Evolutionary conservation across 2,888 invertebrate genomes (phyloP).

Genomic region (Apodemia mormo): DNA sequence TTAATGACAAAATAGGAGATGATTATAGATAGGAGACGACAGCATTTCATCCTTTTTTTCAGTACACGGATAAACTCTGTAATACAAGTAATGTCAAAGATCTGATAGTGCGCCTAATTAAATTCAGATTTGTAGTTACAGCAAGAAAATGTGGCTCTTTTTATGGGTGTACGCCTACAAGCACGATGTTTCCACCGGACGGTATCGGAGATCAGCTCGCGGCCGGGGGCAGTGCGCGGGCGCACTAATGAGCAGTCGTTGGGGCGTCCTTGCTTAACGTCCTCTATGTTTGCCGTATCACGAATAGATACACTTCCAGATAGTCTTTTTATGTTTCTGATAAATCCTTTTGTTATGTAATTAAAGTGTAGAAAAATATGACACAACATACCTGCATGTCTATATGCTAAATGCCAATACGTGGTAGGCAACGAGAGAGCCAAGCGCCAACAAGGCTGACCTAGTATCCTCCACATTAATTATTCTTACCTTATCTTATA

Average conservation of each 20-base stretch:
- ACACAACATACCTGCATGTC: too few relatives aligned
- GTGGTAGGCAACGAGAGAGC: too few relatives aligned
- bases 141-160: constrained; percentile 28
- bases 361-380: too few relatives aligned
- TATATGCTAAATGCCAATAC: too few relatives aligned
- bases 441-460: too few relatives aligned
- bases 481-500: too few relatives aligned
- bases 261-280: constrained; percentile 38
- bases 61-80: neutral
- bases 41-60: neutral
- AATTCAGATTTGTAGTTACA: constrained; percentile 33
- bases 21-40: neutral
- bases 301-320: neutral
- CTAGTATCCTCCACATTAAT: too few relatives aligned
- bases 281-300: constrained; percentile 22
- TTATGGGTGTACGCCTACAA: constrained; percentile 34
- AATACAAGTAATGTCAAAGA: neutral
- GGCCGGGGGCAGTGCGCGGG: constrained; percentile 35
- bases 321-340: neutral
- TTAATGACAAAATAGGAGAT: too few relatives aligned
- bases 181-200: constrained; percentile 40
- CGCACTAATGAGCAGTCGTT: constrained; percentile 45
- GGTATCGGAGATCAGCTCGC: constrained; percentile 50
- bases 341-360: too few relatives aligned
- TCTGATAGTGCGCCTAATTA: constrained; percentile 9